Evolutionary conservation across 1,140 invertebrate species (phyloP), one percentile per base, ranked within the genome.

Genomic region (Habropoda laboriosa): DNA sequence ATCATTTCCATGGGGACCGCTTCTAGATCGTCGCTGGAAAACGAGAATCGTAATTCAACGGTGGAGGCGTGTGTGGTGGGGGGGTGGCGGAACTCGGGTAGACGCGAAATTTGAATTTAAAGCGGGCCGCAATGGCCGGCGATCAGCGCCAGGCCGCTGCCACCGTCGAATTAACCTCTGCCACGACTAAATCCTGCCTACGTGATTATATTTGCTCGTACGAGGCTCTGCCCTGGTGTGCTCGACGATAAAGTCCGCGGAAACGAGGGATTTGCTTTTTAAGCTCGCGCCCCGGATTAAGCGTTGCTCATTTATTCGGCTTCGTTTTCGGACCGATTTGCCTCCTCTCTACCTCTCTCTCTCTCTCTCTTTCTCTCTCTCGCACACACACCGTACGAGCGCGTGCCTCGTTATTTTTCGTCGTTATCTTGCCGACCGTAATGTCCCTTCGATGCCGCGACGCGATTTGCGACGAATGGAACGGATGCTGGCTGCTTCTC

Each of bases 1-100:
- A 89, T 89, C 82, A 84, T 88, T 90, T 85, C 86, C 82, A 82
- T 79, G 79, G 81, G 77, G 85, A 81, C 49, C 82, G 74, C 71
- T 80, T 76, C 45, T 61, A 67, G 76, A 42, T 47, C 35, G 61
- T 24, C 21, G 57, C 7, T 24, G 3, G 47, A 58, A 57, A 61
- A 64, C 42, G 57, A 55, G 70, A 85, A 82, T 79, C 84, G 83
- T 85, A 86, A 86, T 82, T 86, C 76, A 77, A 66, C 63, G 24
- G 63, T n/a, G n/a, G n/a, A n/a, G n/a, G n/a, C n/a, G n/a, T n/a
- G n/a, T n/a, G n/a, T 21, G n/a, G 16, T 16, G 47, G 47, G 24
- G 51, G 70, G 38, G 27, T 60, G 64, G 42, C 76, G 76, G 60
- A 79, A 86, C 64, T 83, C 79, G 42, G 30, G 47, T 38, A 18